Base-by-base conservation (phyloP, 2,113 vertebrate species). In the Protobothrops flavoviridis region DNA sequence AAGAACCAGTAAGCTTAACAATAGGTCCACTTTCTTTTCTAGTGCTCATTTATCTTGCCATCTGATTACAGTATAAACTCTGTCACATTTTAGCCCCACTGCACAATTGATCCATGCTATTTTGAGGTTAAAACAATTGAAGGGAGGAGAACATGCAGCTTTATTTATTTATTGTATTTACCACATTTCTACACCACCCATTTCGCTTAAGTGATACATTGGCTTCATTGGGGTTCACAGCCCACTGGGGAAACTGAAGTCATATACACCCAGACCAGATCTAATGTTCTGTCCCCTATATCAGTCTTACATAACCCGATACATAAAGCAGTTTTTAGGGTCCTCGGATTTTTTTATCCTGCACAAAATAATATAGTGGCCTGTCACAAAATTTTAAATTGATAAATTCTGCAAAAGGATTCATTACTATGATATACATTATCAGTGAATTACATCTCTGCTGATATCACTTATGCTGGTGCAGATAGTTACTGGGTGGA, bases 381-480 rank as follows among this genome's bases (percentile, higher is more conserved):
- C 90, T 95, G 88, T 93, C 93, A 95, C n/a, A 95, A 95, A 97
- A 96, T 87, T 93, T 45, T 74, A 93, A 95, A 33, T 74, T 95
- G 90, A 90, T 91, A 90, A 29, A 74, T 90, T 94, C 61, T 88
- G 50, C 13, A 88, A 2, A 33, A 56, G 64, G 94, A 93, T 92
- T 61, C 90, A 95, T 92, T 93, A 85, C 48, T 93, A 94, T 89
- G 92, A 93, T 92, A 96, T 91, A 91, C 43, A 61, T 95, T 94
- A 93, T 10, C 33, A 87, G 89, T 48, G 91, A 20, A 93, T 0
- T 89, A 55, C 4, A 92, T 94, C 87, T 43, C 56, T 93, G 92
- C 74, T 92, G 24, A 24, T 39, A 93, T 56, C 92, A n/a, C 92
- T 94, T 92, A 21, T 90, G 95, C 95, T 94, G 69, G 91, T n/a